Evolutionary conservation across 2,888 invertebrate genomes (phyloP), one percentile per base, ranked within the genome.

Genomic region (Brachypterus glaber): DNA sequence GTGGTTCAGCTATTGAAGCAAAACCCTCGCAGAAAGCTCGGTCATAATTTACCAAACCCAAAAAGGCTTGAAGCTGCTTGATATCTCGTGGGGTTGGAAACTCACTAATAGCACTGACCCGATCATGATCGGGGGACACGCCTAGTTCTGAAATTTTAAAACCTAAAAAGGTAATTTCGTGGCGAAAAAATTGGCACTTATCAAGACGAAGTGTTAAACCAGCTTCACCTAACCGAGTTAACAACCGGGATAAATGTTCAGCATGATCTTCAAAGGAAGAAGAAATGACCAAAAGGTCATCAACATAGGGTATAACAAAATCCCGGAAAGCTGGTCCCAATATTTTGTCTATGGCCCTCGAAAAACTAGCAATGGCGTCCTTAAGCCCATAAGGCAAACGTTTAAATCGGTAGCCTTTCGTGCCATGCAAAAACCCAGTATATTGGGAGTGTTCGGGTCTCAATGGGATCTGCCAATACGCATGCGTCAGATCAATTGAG

Each of bases 391-490:
- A 47, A 1, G 48, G 46, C n/a, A 47, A 32, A 0, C 47, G 38
- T 13, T 16, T 30, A 35, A 43, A 53, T 36, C 33, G 48, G 44
- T 39, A 52, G 41, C 24, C 31, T 16, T 39, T 30, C 12, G 40
- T 44, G 2, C 46, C 41, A 4, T 44, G 40, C 18, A 51, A 24
- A 41, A 54, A 51, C 0, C 47, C 50, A 1, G 52, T 53, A 30
- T 43, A 52, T 18, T 45, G 34, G 8, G 44, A 27, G 4, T 47
- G 46, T 2, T 45, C 40, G 30, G 37, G 17, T 4, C 42, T 35
- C 1, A n/a, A n/a, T n/a, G n/a, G n/a, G n/a, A n/a, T n/a, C n/a
- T n/a, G n/a, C n/a, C n/a, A n/a, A n/a, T n/a, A 50, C 2, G 51
- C 50, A 25, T 45, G 34, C 1, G 47, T 45, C 9, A 52, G 30